Evolutionary conservation across 2,113 vertebrate genomes (phyloP), one percentile per base, ranked within the genome.

Genomic region (Mormyrus iriodes): DNA sequence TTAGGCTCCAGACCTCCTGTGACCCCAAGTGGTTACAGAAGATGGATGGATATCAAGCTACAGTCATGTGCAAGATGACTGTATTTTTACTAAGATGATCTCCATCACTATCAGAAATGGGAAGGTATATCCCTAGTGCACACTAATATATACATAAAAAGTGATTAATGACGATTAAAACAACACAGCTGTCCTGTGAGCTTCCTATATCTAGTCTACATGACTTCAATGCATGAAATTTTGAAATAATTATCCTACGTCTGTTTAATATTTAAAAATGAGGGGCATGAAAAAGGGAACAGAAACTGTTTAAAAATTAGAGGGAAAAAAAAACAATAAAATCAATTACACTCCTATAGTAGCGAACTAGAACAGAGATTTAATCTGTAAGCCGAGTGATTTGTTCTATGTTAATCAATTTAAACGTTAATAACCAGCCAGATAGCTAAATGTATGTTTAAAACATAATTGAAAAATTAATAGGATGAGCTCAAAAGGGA

Each of bases 351-450:
- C 58, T 87, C 61, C 49, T 91, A 76, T 89, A 91, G 91, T 90
- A 89, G 83, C 31, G 91, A 88, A 92, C 83, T 52, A 53, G 88
- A 90, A 92, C 90, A 53, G 89, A 93, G 90, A 93, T 86, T 46
- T 15, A 90, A 87, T 86, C 48, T 49, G 55, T 73, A 13, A 87
- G 49, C 17, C 58, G 8, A 42, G 27, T 58, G 69, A 91, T 91
- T 42, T 90, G 86, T 90, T 61, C 55, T 90, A 17, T 89, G 89
- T 93, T 94, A 94, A 95, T 95, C 93, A 95, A 94, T 53, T 92
- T 61, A 91, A 92, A 91, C 85, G 90, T 93, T 93, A 91, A 94
- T 92, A 94, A 92, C 88, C 76, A 93, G 92, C 88, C 82, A 61
- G 87, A 90, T 84, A 90, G 92, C 93, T 91, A 90, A 91, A 92